Evolutionary conservation across 2,888 invertebrate species (phyloP).

Genomic region (Scrobipalpa atriplicella): DNA sequence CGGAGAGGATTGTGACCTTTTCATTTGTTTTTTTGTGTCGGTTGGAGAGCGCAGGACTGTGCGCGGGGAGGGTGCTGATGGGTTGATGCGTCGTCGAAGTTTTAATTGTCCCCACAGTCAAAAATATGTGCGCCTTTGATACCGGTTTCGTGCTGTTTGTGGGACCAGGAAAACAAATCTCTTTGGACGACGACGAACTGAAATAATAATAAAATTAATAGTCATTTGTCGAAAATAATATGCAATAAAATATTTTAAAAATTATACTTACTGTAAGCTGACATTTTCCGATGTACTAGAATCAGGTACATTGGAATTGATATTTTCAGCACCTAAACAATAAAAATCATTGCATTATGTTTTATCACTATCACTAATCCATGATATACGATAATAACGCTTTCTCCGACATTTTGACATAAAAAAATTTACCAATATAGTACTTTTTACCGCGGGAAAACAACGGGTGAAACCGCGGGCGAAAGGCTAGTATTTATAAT

Average conservation of each 20-base stretch:
- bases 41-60: neutral
- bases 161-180: slow-evolving; percentile 35
- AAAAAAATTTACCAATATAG: too few species aligned
- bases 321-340: slow-evolving; percentile 12
- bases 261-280: slow-evolving; percentile 52
- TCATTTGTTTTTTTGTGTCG: slow-evolving; percentile 47
- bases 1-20: slow-evolving; percentile 71
- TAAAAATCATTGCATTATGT: neutral
- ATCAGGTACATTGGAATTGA: slow-evolving; percentile 54
- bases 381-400: too few species aligned
- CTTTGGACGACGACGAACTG: slow-evolving; percentile 48
- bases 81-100: neutral
- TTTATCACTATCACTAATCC: too few species aligned
- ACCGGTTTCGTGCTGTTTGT: slow-evolving; percentile 34
- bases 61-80: neutral
- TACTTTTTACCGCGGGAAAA: too few species aligned
- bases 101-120: slow-evolving; percentile 41
- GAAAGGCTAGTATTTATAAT: neutral
- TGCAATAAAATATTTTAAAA: neutral
- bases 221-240: neutral
- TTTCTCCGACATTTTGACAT: too few species aligned
- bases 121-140: slow-evolving; percentile 39
- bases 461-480: too few species aligned
- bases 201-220: slow-evolving; percentile 34
- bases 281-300: slow-evolving; percentile 63